A percentile compares a stretch with the other conserved stretches of the same genome.
Evolutionary conservation across 2,797 vertebrate genomes (phyloP).

Genomic region (Hylomyscus alleni): DNA sequence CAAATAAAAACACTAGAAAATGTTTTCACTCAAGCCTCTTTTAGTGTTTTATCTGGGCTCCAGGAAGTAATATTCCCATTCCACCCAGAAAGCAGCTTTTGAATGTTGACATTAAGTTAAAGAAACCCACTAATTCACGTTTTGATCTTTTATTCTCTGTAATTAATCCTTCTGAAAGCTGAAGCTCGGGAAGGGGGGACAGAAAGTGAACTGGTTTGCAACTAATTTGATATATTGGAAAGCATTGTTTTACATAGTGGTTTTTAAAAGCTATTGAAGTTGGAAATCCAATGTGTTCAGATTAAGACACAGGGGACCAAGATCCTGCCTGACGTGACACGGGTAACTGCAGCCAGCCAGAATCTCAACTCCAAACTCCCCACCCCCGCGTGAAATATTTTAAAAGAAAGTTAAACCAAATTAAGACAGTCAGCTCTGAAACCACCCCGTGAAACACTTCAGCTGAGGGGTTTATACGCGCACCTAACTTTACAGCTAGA

Average conservation of each 20-base stretch:
- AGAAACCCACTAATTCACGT: conserved; percentile 53
- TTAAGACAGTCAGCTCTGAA: conserved; percentile 71
- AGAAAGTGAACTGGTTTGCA: conserved; percentile 70
- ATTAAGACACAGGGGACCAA: conserved; percentile 52
- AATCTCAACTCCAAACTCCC: conserved; percentile 58
- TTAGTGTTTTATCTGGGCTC: background rate
- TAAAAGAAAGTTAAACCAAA: conserved; percentile 72
- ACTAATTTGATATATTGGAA: conserved; percentile 69
- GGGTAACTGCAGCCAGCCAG: conserved; percentile 47
- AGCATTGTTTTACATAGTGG: conserved; percentile 72
- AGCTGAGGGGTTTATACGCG: background rate
- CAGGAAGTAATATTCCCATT: background rate
- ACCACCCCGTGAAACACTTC: conserved; percentile 52
- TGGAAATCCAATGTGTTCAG: conserved; percentile 66
- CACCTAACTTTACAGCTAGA: conserved; percentile 27
- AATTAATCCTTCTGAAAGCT: conserved; percentile 71
- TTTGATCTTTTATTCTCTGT: conserved; percentile 54
- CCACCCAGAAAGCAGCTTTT: conserved; percentile 36
- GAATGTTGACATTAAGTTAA: conserved; percentile 17
- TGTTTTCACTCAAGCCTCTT: conserved; percentile 50
- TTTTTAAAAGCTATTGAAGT: conserved; percentile 71
- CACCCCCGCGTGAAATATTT: conserved; percentile 37
- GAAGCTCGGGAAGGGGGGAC: background rate
- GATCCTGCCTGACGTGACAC: conserved; percentile 39
- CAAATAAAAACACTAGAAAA: conserved; percentile 36